phyloP scores from a whole-genome alignment of 2,888 invertebrate genomes.

The Idaea straminata region DNA sequence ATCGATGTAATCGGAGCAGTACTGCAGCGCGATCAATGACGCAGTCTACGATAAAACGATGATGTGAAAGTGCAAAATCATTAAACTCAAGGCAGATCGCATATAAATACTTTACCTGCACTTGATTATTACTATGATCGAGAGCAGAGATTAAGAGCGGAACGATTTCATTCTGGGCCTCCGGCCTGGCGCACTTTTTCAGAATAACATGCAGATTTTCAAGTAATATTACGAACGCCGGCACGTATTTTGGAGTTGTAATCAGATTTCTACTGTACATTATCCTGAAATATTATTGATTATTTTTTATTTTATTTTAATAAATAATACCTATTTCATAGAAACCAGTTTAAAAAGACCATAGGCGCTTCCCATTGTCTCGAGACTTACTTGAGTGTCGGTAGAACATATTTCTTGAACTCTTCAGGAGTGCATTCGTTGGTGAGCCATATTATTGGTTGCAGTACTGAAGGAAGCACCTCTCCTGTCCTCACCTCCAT shows the following conservation, averaged over 20 bases:
- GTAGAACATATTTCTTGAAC: conserved; percentile 89
- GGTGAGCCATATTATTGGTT: conserved; percentile 90
- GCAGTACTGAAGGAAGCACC: conserved; percentile 90
- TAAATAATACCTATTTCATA: too few relatives aligned
- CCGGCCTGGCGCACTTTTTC: conserved; percentile 90
- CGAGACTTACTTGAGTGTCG: conserved; percentile 87
- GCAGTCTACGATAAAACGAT: neutral
- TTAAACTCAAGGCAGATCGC: neutral
- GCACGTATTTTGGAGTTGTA: conserved; percentile 88
- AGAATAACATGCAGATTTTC: conserved; percentile 94
- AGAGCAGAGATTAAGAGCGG: conserved; percentile 93
- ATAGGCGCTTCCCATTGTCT: neutral
- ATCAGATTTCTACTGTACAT: conserved; percentile 83
- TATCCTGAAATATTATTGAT: conserved; percentile 9
- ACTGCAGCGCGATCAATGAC: conserved; percentile 88
- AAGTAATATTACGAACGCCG: conserved; percentile 92
- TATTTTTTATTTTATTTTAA: too few relatives aligned
- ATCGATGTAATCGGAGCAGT: conserved; percentile 91
- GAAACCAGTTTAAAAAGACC: too few relatives aligned
- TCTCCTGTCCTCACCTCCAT: conserved; percentile 92
- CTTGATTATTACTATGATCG: conserved; percentile 93
- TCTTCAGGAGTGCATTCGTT: conserved; percentile 89
- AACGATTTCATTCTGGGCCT: conserved; percentile 89
- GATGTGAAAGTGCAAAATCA: neutral
- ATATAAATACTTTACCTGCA: conserved; percentile 83